Conservation (phyloP, 2,797 vertebrate species). For the Octomys mimax region DNA sequence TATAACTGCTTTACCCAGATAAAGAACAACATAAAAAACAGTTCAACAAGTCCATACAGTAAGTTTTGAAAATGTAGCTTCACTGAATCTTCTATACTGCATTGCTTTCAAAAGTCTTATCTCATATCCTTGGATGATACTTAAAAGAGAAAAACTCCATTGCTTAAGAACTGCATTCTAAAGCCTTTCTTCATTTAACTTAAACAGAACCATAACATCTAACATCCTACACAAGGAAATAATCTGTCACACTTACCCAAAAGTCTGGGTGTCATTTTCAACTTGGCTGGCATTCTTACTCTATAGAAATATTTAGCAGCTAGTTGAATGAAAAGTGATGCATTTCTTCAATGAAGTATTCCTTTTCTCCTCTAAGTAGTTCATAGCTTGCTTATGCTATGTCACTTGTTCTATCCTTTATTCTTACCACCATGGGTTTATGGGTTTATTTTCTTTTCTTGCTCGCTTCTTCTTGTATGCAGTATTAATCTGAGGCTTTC, state of each 20-base stretch:
- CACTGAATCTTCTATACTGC: neutral
- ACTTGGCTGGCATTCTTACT: slow-evolving; percentile 15
- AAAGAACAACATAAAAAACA: neutral
- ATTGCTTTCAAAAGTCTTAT: neutral
- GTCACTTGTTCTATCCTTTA: neutral
- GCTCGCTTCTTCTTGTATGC: neutral
- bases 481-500: neutral
- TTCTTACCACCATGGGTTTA: neutral
- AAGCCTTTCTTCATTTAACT: neutral
- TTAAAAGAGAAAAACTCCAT: neutral
- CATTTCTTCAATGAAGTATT: neutral
- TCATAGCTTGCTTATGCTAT: neutral
- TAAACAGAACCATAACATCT: neutral
- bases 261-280: neutral
- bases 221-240: neutral
- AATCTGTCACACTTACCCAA: neutral
- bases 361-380: neutral
- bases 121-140: neutral
- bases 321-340: neutral
- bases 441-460: neutral
- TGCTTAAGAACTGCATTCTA: neutral
- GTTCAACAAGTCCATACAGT: neutral
- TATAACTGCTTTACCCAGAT: neutral
- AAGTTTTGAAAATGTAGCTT: neutral
- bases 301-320: neutral